Conservation (phyloP, 92 coral and sea anemone genomes). For the Ricordea florida region DNA sequence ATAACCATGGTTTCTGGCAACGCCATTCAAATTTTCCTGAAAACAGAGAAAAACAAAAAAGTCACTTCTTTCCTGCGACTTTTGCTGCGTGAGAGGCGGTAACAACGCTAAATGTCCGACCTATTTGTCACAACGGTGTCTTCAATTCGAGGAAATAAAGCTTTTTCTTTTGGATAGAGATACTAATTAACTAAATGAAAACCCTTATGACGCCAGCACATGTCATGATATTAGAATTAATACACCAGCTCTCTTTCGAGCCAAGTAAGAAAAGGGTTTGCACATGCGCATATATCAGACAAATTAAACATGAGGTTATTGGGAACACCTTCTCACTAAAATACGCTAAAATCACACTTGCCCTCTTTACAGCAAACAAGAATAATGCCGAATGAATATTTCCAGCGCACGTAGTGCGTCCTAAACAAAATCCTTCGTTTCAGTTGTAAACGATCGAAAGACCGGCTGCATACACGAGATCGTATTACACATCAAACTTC, state of each 20-base stretch:
- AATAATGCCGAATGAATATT: too few relatives aligned
- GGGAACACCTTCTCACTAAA: too few relatives aligned
- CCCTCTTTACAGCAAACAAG: too few relatives aligned
- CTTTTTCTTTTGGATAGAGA: constrained; percentile 10
- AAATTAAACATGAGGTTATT: too few relatives aligned
- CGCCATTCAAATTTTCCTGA: background rate
- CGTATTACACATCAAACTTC: too few relatives aligned
- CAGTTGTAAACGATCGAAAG: too few relatives aligned
- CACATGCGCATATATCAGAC: constrained; percentile 39
- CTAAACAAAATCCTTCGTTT: too few relatives aligned
- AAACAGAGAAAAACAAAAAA: background rate
- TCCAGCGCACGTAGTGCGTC: too few relatives aligned
- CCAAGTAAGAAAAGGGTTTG: background rate
- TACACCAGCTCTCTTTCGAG: background rate
- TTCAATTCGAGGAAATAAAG: background rate
- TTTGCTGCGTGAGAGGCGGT: constrained; percentile 18
- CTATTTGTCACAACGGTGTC: constrained; percentile 26
- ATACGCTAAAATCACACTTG: too few relatives aligned
- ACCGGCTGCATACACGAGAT: too few relatives aligned
- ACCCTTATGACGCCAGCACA: constrained; percentile 29
- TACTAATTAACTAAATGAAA: constrained; percentile 7
- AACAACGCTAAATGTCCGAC: constrained; percentile 47
- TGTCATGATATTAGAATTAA: constrained; percentile 7
- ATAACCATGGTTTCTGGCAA: constrained; percentile 80
- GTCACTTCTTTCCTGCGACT: too few relatives aligned